phyloP scores from a whole-genome alignment of 2,797 vertebrate species.

The Anabas testudineus region DNA sequence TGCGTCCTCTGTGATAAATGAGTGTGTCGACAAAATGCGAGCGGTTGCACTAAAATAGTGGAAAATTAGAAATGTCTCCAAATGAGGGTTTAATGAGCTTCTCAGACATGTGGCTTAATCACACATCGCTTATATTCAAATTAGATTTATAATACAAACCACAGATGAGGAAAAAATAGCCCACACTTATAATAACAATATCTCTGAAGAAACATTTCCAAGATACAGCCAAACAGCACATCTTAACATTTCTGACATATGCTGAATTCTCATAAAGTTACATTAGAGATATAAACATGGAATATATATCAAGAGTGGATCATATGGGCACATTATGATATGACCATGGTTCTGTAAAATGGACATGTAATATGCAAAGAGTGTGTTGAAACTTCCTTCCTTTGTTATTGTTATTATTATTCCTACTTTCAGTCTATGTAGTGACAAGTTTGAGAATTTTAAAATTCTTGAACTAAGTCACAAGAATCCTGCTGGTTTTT shows the following conservation, averaged over 20 bases:
- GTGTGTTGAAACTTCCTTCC: too few relatives aligned
- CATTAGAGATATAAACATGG: too few relatives aligned
- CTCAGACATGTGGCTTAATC: slow-evolving; percentile 13
- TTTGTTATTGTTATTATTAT: too few relatives aligned
- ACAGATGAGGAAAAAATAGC: neutral
- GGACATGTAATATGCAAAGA: too few relatives aligned
- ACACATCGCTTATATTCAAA: slow-evolving; percentile 3
- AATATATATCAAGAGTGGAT: too few relatives aligned
- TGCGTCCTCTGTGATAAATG: slow-evolving; percentile 34
- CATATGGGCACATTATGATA: too few relatives aligned
- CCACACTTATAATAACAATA: too few relatives aligned
- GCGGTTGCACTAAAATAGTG: neutral
- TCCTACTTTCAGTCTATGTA: neutral
- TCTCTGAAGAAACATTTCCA: too few relatives aligned
- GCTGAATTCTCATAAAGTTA: too few relatives aligned
- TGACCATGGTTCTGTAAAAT: too few relatives aligned
- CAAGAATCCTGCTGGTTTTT: neutral
- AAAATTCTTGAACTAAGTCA: slow-evolving; percentile 9
- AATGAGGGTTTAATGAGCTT: slow-evolving; percentile 39
- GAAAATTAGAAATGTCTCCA: slow-evolving; percentile 35
- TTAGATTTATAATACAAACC: neutral
- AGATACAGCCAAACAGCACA: too few relatives aligned
- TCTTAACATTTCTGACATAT: too few relatives aligned
- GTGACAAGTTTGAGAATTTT: neutral
- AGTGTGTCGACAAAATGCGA: slow-evolving; percentile 33